Evolutionary conservation across 2,797 vertebrate species (phyloP), one percentile per base, ranked within the genome.

Genomic region (Coccyzus lansbergi): DNA sequence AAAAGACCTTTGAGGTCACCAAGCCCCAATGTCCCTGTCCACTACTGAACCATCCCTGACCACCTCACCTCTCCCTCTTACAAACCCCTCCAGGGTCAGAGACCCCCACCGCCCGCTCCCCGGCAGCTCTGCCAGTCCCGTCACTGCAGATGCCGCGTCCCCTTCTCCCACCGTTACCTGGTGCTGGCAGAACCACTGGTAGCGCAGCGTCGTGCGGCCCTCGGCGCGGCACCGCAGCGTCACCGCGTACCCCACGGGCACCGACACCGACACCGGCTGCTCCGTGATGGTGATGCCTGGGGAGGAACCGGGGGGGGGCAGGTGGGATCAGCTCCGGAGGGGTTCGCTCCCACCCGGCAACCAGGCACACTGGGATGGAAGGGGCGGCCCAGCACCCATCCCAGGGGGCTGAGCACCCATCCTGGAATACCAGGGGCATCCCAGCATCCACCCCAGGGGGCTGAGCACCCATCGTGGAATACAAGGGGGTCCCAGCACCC

Each of bases 181-280:
- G 7, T 90, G 55, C 38, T 98, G 93, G 69, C 97, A 97, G 88
- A 99, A 99, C 99, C 99, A 99, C 96, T 99, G 99, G 97, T 98
- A 99, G 26, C 77, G 92, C 62, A 99, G 96, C 6, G 83, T 26
- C 0, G 97, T 96, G 24, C 65, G 92, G 22, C 98, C 98, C 88
- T 97, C 89, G 2, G 98, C 98, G 22, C 97, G 91, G 89, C 99
- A 98, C 21, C 97, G 97, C 88, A 99, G 97, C 1, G 95, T 97
- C 83, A 98, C 97, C 42, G 86, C 93, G 44, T 98, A 97, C 82
- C 98, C 97, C 80, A 91, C 94, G 2, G 98, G 98, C 29, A 99
- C 97, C 21, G 98, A 98, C 70, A 96, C 96, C 3, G 97, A 98
- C 9, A 97, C 85, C 0, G 98, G 98, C 92, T 98, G 98, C 87